Evolutionary conservation across 2,113 vertebrate species (phyloP).

Genomic region (Hydrochoerus hydrochaeris): DNA sequence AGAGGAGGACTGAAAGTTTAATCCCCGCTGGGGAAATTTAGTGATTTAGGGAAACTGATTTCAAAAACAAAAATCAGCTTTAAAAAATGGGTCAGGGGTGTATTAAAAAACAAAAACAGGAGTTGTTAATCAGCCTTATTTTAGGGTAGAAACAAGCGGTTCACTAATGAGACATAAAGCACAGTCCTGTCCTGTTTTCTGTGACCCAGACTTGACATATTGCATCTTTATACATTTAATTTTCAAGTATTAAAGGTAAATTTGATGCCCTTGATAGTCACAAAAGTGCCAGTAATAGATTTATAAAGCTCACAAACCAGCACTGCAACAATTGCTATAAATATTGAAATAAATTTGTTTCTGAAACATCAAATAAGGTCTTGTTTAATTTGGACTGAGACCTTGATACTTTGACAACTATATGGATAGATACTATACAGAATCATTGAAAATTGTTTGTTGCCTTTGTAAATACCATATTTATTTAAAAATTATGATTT

Average conservation of each 20-base stretch:
- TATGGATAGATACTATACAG: neutral
- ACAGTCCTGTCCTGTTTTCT: neutral
- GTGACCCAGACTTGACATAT: neutral
- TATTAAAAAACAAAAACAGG: neutral
- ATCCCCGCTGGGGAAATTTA: neutral
- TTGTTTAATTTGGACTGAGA: neutral
- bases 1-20: neutral
- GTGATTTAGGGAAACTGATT: neutral
- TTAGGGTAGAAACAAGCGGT: neutral
- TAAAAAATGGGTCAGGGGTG: neutral
- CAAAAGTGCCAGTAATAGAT: neutral
- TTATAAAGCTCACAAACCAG: neutral
- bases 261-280: neutral
- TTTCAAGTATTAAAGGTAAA: neutral
- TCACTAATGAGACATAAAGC: accelerated
- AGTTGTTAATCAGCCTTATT: neutral
- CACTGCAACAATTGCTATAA: neutral
- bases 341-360: neutral
- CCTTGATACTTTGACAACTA: neutral
- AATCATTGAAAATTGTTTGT: neutral
- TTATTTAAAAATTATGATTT: neutral
- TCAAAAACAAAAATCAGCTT: neutral
- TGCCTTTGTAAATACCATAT: neutral
- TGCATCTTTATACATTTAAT: neutral
- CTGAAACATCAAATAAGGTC: neutral